Conservation (phyloP, 2,797 vertebrate species). For the Limnodromus scolopaceus region DNA sequence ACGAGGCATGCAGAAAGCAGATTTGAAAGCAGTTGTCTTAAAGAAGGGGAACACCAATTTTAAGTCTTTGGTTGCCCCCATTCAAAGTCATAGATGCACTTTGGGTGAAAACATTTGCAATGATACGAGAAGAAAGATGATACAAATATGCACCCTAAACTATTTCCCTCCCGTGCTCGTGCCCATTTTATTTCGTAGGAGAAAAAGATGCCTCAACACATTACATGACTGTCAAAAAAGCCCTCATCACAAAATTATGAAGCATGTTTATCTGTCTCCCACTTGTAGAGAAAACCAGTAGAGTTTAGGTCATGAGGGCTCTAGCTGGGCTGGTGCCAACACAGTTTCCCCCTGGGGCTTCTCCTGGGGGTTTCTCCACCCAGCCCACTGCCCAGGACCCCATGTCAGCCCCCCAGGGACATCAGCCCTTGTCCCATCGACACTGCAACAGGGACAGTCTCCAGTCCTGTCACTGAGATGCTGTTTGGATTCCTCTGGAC, state of each 20-base stretch:
- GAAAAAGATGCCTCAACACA: not conserved
- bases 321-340: not conserved
- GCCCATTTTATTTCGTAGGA: not conserved
- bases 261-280: not conserved
- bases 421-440: rapidly evolving
- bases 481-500: not conserved
- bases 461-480: not conserved
- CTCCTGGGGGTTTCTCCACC: rapidly evolving
- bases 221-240: not conserved
- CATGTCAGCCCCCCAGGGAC: rapidly evolving
- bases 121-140: not conserved
- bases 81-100: not conserved
- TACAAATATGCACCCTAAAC: not conserved
- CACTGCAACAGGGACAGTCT: rapidly evolving
- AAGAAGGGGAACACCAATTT: not conserved
- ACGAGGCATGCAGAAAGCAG: not conserved
- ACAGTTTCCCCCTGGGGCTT: rapidly evolving
- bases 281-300: not conserved
- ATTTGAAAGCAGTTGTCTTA: not conserved
- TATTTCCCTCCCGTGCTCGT: not conserved
- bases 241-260: not conserved
- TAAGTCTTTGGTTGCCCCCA: not conserved
- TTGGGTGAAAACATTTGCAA: not conserved
- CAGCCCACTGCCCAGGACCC: rapidly evolving
- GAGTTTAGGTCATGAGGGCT: not conserved